Base-by-base conservation (phyloP, 2,797 vertebrate genomes). In the Caiman crocodilus region DNA sequence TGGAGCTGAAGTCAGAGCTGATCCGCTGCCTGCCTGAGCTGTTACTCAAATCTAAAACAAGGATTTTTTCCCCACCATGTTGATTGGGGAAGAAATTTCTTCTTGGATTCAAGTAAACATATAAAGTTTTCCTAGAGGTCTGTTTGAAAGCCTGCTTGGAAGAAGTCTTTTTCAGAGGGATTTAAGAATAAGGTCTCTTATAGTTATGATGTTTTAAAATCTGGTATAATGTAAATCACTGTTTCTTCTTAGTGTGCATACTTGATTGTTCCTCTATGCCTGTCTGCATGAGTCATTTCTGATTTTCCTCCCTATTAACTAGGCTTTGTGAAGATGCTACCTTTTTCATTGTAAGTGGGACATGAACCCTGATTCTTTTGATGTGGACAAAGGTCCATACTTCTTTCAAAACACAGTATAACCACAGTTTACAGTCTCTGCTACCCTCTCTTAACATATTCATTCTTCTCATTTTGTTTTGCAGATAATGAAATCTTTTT, bases 401-500 rank as follows among this genome's bases (percentile, higher is more conserved):
- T 71, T 71, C 32, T 23, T 71, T 71, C 32, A 71, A 71, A 71
- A 23, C 21, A 35, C 9, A 32, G 23, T 21, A 32, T 42, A 32
- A 71, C 67, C 7, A 14, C 6, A 4, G 21, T 35, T 71, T 25
- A 71, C 20, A 4, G 67, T 42, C 42, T 71, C 14, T 35, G 18
- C 21, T 35, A 42, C 13, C 21, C 21, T 25, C 35, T 71, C 6
- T 71, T 13, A 65, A 42, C 20, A 7, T 4, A 71, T 71, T 15
- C 23, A 71, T 14, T 71, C 23, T 42, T 65, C 50, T 14, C 13
- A 56, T 56, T 95, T 91, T 84, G 0, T 93, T 86, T 91, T 92
- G 84, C 96, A 99, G 99, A 99, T 58, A 96, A 85, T 2, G 94
- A 97, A 73, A 94, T 96, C 64, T 99, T 99, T 97, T 97, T 99